Percentiles rank a stretch among this genome's conserved stretches.
phyloP scores from a whole-genome alignment of 2,888 invertebrate genomes.

The Spilosoma lubricipeda region DNA sequence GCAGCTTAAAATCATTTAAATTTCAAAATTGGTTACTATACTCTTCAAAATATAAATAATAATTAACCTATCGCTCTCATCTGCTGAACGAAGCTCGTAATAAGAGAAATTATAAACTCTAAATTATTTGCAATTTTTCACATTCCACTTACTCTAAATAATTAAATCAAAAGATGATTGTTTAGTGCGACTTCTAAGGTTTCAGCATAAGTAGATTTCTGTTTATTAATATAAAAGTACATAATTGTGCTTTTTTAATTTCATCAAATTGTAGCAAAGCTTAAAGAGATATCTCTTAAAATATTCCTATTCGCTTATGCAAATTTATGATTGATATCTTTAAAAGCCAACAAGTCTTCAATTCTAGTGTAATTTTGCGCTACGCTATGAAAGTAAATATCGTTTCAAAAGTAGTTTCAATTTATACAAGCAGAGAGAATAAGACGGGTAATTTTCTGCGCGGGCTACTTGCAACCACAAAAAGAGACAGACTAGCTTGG shows the following conservation, averaged over 20 bases:
- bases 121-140: constrained; percentile 27
- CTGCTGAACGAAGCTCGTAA: no score
- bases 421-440: constrained; percentile 65
- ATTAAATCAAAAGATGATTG: not conserved
- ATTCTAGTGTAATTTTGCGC: not conserved
- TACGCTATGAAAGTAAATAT: constrained; percentile 50
- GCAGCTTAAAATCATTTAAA: not conserved
- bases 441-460: constrained; percentile 68
- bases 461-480: constrained; percentile 4
- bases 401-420: constrained; percentile 62
- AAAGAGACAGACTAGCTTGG: not conserved
- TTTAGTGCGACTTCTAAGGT: not conserved
- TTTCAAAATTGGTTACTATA: no score
- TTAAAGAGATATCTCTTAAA: not conserved
- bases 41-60: no score
- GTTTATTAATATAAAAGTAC: not conserved
- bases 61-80: no score
- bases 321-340: not conserved
- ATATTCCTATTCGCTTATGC: not conserved
- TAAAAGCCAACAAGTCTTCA: constrained; percentile 1
- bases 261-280: not conserved
- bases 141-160: constrained; percentile 25
- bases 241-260: not conserved
- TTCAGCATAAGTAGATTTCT: not conserved
- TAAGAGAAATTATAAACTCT: constrained; percentile 8